phyloP scores from a whole-genome alignment of 2,797 vertebrate species.

The Sebastes matsubarae region DNA sequence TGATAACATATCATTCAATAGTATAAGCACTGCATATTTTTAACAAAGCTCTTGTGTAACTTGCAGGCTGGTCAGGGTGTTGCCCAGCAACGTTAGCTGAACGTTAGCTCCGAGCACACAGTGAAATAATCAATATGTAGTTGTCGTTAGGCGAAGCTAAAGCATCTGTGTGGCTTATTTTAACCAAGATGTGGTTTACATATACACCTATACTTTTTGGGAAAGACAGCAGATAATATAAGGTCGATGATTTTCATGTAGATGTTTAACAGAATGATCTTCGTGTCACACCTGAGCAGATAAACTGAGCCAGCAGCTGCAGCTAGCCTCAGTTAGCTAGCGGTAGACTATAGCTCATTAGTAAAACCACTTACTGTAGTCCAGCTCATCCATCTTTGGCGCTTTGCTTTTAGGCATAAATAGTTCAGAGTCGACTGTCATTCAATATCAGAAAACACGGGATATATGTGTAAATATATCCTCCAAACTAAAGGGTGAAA shows the following conservation, averaged over 20 bases:
- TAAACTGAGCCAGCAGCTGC: conserved; percentile 26
- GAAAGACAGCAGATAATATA: accelerated
- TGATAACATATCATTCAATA: accelerated
- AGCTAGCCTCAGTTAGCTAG: conserved; percentile 61
- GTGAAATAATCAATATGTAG: conserved; percentile 45
- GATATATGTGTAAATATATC: conserved; percentile 86
- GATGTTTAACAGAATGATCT: not conserved
- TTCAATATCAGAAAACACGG: conserved; percentile 81
- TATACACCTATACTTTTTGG: accelerated
- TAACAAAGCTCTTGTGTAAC: not conserved
- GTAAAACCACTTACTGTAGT: conserved; percentile 85
- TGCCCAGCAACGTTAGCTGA: conserved; percentile 7
- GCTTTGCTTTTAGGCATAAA: conserved; percentile 91
- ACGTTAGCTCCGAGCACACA: conserved; percentile 20
- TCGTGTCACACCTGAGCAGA: conserved; percentile 26
- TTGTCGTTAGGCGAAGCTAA: conserved; percentile 14
- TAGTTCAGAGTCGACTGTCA: conserved; percentile 88
- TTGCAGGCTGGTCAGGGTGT: not conserved
- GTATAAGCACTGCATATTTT: not conserved
- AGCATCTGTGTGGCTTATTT: not conserved
- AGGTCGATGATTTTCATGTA: not conserved
- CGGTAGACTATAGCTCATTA: conserved; percentile 24
- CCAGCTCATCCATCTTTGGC: conserved; percentile 89
- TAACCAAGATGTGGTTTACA: not conserved
- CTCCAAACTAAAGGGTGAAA: conserved; percentile 65